Base-by-base conservation (phyloP, 2,113 vertebrate species). In the Falco punctatus region DNA sequence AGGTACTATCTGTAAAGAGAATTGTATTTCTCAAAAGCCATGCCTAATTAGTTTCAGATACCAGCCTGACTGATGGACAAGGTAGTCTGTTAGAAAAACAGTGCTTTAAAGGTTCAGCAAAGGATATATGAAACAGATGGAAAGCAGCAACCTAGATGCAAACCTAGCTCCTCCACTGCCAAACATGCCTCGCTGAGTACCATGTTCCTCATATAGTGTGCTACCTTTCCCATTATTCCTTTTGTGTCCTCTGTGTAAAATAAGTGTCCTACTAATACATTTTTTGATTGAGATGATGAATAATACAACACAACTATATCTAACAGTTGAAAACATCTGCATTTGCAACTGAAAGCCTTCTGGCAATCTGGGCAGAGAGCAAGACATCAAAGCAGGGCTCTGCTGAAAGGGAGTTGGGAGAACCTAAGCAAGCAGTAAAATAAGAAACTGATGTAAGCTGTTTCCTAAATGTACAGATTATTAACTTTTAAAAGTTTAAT, bases 311-410 rank as follows among this genome's bases (percentile, higher is more conserved):
- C 35, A 82, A 46, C 70, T 89, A 10, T 70, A 69, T 85, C 73
- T 87, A 86, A 65, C 49, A 65, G 46, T 24, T 92, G 72, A 94
- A 86, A 92, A 96, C 93, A 94, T 59, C 86, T 94, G 92, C 90
- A 90, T 96, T 96, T 97, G 73, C 94, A 95, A 91, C 46, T 83
- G 75, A 88, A 97, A 92, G 72, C 81, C 91, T 94, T 70, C 69
- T 87, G 91, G 84, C 91, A 93, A 49, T 80, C 58, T 75, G 44
- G 20, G 40, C 55, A 75, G 66, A 91, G 38, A 86, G n/a, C 72
- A 77, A 82, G 75, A 92, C 73, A 91, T 91, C 69, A 97, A 97
- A 96, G 95, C 70, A 91, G 69, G 20, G 33, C 23, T 67, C 16
- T 78, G 33, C 65, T 89, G 58, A 95, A 93, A 93, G 62, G 57